phyloP scores from a whole-genome alignment of 2,797 vertebrate species.

The Anolis apletophallus region DNA sequence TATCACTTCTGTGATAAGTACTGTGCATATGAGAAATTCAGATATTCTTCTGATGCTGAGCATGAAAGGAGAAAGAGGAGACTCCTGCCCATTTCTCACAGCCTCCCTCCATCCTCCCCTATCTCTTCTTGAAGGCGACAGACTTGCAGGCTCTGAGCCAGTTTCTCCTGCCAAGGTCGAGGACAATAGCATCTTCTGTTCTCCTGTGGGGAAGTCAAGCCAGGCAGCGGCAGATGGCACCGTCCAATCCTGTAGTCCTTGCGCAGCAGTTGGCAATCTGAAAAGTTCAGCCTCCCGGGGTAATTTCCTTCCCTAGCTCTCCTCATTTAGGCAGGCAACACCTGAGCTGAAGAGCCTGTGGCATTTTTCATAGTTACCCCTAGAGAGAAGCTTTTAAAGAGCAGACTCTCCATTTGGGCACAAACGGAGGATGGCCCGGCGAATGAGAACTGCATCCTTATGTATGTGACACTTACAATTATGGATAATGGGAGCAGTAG shows the following conservation, averaged over 20 bases:
- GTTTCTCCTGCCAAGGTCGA: constrained; percentile 25
- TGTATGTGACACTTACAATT: fast-evolving
- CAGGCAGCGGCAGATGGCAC: constrained; percentile 72
- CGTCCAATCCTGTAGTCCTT: constrained; percentile 57
- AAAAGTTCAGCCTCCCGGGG: constrained; percentile 74
- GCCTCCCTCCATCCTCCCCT: fast-evolving
- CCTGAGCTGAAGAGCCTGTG: constrained; percentile 45
- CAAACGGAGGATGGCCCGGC: fast-evolving
- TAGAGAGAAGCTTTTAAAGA: constrained; percentile 56
- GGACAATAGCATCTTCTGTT: constrained; percentile 65
- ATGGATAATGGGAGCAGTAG: neutral
- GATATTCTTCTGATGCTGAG: neutral
- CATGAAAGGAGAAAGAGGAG: neutral
- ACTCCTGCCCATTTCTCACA: neutral
- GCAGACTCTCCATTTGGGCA: neutral
- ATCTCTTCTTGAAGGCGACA: constrained; percentile 45
- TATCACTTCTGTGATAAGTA: neutral
- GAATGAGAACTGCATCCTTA: neutral
- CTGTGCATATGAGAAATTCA: fast-evolving
- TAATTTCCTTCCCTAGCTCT: constrained; percentile 65
- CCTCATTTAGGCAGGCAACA: constrained; percentile 61
- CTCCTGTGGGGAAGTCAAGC: constrained; percentile 16
- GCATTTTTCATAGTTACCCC: constrained; percentile 66
- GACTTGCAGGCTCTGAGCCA: constrained; percentile 46
- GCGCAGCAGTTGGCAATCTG: constrained; percentile 63